Conservation (phyloP, 2,888 invertebrate genomes). For the Cephus sareptanus region DNA sequence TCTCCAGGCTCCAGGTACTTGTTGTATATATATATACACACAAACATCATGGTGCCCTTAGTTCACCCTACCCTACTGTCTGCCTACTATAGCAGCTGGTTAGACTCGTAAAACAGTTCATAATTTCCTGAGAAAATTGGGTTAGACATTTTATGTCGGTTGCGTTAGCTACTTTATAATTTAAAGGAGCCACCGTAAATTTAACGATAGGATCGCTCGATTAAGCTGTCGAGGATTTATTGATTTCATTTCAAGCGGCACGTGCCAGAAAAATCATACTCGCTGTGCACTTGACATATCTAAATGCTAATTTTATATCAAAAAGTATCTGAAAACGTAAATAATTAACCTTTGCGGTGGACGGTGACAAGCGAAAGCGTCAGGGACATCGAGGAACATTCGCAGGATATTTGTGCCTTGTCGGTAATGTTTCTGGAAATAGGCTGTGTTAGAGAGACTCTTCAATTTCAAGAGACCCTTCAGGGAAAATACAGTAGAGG, state of each 20-base stretch:
- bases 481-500: conserved; percentile 33
- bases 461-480: conserved; percentile 21
- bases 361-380: neutral
- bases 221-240: neutral
- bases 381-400: neutral
- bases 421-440: neutral
- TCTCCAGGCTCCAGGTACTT: neutral
- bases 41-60: neutral
- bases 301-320: neutral
- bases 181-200: neutral
- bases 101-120: neutral
- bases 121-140: neutral
- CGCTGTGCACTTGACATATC: neutral
- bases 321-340: neutral
- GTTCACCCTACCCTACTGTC: neutral
- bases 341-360: neutral
- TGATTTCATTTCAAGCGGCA: neutral
- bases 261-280: neutral
- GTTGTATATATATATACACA: neutral
- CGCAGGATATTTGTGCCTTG: neutral
- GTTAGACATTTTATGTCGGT: neutral
- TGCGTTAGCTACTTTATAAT: neutral
- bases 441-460: neutral
- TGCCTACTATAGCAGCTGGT: neutral
- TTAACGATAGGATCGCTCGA: neutral